Conservation (phyloP, 2,113 vertebrate genomes). For the Tragelaphus imberbis region DNA sequence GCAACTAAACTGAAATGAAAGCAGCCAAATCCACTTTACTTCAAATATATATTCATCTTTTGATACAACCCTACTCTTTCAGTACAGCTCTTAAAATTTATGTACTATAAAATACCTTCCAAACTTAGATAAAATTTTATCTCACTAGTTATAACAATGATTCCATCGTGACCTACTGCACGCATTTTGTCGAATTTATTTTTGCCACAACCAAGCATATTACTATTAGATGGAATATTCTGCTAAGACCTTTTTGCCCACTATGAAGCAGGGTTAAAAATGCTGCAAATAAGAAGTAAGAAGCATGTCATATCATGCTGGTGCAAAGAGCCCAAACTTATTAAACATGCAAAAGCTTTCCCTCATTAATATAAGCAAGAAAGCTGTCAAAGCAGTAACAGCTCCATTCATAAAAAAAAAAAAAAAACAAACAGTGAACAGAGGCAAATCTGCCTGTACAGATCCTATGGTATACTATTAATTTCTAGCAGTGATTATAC, state of each 20-base stretch:
- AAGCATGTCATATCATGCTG: background rate
- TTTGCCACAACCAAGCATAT: background rate
- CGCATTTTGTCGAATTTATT: background rate
- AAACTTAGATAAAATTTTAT: constrained; percentile 9
- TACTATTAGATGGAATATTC: background rate
- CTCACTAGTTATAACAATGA: background rate
- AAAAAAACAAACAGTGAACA: background rate
- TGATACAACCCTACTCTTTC: background rate
- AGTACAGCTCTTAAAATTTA: background rate
- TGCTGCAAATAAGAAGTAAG: background rate
- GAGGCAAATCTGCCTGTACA: background rate
- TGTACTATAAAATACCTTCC: background rate
- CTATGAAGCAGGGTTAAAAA: background rate
- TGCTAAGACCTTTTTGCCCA: background rate
- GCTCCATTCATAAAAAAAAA: background rate
- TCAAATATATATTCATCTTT: background rate
- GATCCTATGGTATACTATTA: background rate
- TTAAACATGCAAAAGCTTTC: background rate
- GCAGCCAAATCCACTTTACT: background rate
- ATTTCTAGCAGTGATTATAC: background rate
- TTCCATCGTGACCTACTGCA: background rate
- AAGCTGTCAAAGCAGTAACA: background rate
- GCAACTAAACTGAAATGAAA: background rate
- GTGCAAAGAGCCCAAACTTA: background rate
- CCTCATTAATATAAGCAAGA: background rate